Base-by-base conservation (phyloP, 2,113 vertebrate genomes). In the Chloebia gouldiae region DNA sequence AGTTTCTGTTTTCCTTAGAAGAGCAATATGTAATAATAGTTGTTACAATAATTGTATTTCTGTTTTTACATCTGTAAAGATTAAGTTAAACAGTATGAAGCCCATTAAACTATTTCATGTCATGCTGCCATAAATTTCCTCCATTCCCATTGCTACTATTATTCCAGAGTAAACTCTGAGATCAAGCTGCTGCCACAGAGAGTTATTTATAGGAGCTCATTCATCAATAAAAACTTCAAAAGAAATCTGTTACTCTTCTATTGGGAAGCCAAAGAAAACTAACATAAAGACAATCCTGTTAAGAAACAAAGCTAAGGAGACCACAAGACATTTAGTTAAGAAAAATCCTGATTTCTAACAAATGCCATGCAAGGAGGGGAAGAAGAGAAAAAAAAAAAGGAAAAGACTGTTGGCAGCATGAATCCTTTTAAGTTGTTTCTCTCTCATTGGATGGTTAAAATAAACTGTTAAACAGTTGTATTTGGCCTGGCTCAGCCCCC, bases 221-320 rank as follows among this genome's bases (percentile, higher is more conserved):
- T 98, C 97, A 98, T 98, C 98, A 98, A 97, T 98, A 97, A 97
- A 97, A 97, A 98, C 97, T 98, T 98, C 98, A 98, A 98, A 98
- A 97, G 96, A 96, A 97, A 98, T 97, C 95, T 96, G 95, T 97
- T 97, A 83, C 93, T 94, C 96, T 98, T 98, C 97, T 98, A 94
- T 96, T 93, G 96, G 96, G 94, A 96, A 97, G 97, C 97, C 97
- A 98, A 98, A 97, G 97, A 97, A 98, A 98, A 98, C 95, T 95
- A 96, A 93, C 96, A 95, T 90, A 96, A 97, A 97, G 96, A 97
- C 93, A 93, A 97, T 94, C 96, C 96, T 79, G 96, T 93, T 95
- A 93, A 93, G 97, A 97, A 95, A 97, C 95, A 97, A 97, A 97
- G 95, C 76, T 59, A 88, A 93, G 95, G 92, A 86, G 94, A 96